Evolutionary conservation across 2,888 invertebrate species (phyloP), one percentile per base, ranked within the genome.

Genomic region (Dermolepida albohirtum): DNA sequence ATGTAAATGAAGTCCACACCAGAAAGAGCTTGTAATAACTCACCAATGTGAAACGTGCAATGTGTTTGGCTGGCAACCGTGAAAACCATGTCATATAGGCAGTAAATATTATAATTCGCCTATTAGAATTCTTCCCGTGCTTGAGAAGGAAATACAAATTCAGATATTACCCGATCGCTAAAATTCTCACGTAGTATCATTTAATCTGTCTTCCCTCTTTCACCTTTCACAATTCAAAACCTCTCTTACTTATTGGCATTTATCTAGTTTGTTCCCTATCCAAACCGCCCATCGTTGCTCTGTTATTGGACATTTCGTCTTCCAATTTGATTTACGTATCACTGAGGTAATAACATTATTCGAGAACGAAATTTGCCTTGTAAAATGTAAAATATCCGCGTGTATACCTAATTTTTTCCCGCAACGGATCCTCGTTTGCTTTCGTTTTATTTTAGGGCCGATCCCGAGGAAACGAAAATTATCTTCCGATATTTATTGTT

Each of bases 171-270:
- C 22, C 55, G 49, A 64, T 67, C 64, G 64, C 49, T 68, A 64
- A 68, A 68, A 54, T 62, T 17, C 47, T 64, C 68, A 68, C 68
- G 68, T 64, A 22, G 39, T 40, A 63, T 40, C 52, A 54, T 68
- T 55, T 68, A 68, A 68, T 68, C 68, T 68, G 68, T 50, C 68
- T 64, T 50, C 64, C 34, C 47, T 55, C 50, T 16, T 52, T 44
- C 47, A 47, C 44, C 29, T 64, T 64, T 64, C 64, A 52, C 64
- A 52, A 52, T 64, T 64, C 54, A 16, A 41, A 64, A 54, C 64
- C 17, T 47, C 43, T 64, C 43, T 41, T 64, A 59, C 43, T 44
- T 47, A 52, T 52, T 64, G 43, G 43, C 64, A 22, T 52, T 64
- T 64, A 64, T 64, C 54, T 52, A 64, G 52, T 64, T 54, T 64